phyloP scores from a whole-genome alignment of 2,888 invertebrate species.

The Choreutis nemorana region DNA sequence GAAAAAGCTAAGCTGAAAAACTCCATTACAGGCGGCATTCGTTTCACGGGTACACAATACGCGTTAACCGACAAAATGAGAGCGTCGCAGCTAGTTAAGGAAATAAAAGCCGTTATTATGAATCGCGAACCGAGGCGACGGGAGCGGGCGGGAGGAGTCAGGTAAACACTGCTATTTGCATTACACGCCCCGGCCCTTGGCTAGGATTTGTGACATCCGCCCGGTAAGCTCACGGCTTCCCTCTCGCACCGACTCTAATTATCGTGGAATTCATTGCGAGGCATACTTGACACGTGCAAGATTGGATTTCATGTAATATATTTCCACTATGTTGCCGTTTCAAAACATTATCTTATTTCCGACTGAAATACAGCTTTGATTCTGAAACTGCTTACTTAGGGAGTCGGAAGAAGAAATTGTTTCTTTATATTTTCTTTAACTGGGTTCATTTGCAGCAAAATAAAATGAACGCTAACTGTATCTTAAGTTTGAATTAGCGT shows the following conservation, averaged over 20 bases:
- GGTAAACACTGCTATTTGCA: constrained; percentile 54
- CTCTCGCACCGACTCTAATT: constrained; percentile 31
- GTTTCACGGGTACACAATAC: constrained; percentile 49
- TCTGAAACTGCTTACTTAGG: too few species aligned
- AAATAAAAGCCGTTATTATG: constrained; percentile 57
- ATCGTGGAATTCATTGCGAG: constrained; percentile 26
- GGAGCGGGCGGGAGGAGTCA: constrained; percentile 22
- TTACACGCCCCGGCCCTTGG: constrained; percentile 41
- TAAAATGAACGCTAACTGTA: constrained; percentile 9
- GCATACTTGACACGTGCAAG: constrained; percentile 28
- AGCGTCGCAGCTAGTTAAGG: constrained; percentile 54
- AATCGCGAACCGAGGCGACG: constrained; percentile 23
- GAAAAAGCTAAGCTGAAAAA: constrained; percentile 52
- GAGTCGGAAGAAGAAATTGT: too few species aligned
- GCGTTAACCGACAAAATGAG: constrained; percentile 55
- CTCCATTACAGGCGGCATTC: constrained; percentile 51
- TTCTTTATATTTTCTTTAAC: too few species aligned
- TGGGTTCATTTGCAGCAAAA: constrained; percentile 7
- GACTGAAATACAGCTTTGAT: neutral
- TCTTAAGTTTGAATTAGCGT: constrained; percentile 14
- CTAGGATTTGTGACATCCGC: constrained; percentile 55
- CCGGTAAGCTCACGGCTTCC: constrained; percentile 34
- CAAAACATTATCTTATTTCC: neutral
- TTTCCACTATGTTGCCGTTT: constrained; percentile 16
- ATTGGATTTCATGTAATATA: constrained; percentile 28